phyloP scores from a whole-genome alignment of 2,797 vertebrate genomes.

The Simalia tracyae region DNA sequence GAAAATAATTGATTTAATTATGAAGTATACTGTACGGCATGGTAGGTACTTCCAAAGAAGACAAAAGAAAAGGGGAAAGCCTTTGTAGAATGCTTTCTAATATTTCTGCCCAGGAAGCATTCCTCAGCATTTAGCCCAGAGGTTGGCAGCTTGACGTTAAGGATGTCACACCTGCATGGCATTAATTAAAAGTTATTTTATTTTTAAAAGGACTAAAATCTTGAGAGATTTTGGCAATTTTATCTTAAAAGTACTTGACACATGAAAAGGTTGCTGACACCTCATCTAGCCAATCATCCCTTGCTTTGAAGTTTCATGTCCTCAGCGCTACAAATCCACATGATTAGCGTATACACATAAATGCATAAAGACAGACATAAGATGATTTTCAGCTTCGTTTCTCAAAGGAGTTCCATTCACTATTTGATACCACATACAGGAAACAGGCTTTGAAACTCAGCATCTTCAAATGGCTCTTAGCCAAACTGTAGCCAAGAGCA shows the following conservation, averaged over 20 bases:
- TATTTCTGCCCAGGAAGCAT: not conserved
- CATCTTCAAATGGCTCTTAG: not conserved
- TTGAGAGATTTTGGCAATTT: not conserved
- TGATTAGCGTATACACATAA: not conserved
- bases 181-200: slow-evolving; percentile 1
- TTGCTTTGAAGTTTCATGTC: not conserved
- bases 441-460: not conserved
- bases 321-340: not conserved
- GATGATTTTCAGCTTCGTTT: not conserved
- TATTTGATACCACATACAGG: not conserved
- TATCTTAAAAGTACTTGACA: not conserved
- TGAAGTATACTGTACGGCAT: not conserved
- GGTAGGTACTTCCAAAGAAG: not conserved
- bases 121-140: not conserved
- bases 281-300: not conserved
- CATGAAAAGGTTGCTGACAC: not conserved
- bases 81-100: not conserved
- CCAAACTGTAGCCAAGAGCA: not conserved
- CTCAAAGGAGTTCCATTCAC: not conserved
- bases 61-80: not conserved
- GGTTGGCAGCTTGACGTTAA: not conserved
- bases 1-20: not conserved
- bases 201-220: not conserved
- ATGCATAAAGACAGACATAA: not conserved
- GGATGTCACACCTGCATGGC: not conserved